Evolutionary conservation across 2,888 invertebrate genomes (phyloP), one percentile per base, ranked within the genome.

Genomic region (Torymus tubicola): DNA sequence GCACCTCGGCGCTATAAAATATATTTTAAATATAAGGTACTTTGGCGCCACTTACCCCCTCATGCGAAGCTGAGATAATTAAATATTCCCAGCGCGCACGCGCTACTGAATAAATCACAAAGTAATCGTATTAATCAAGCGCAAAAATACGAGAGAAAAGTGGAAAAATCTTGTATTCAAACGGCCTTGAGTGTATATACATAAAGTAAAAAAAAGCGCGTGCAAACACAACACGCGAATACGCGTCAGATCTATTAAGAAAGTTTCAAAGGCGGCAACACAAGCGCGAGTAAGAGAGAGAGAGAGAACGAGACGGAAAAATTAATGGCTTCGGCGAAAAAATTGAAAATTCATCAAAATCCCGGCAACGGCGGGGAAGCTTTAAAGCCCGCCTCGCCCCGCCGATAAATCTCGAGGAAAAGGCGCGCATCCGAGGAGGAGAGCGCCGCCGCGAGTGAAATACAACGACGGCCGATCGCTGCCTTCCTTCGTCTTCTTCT

Each of bases 341-440:
- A 81, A 81, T 81, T 76, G 80, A 81, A 81, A 81, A 81, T 81
- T 81, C 76, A 77, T 81, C 80, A 81, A 81, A 77, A 81, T 81
- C 80, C 63, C 52, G 24, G 52, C 31, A 2, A n/a, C 16, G 24
- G 21, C 24, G 53, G 14, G 61, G 58, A 60, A 78, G 78, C 78
- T 73, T 68, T 78, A 73, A 78, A 78, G 73, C 69, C 58, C 31
- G 31, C 52, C 42, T 21, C 63, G 21, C 42, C 12, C n/a, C 50
- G 12, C 57, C 76, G 61, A 76, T 80, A 80, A 76, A 80, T 76
- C 70, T 75, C 65, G 64, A 31, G 31, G 31, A 31, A 31, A 31
- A 31, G 31, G 31, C 31, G 31, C 31, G 31, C 31, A 31, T 31
- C 31, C 31, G 31, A 31, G 31, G 31, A 31, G 3, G 5, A 31